These are phyloP conservation scores for Actenoides lindsayi DNA, from an alignment of 2,113 vertebrate genomes.

Conservation along the genomic window DNA sequence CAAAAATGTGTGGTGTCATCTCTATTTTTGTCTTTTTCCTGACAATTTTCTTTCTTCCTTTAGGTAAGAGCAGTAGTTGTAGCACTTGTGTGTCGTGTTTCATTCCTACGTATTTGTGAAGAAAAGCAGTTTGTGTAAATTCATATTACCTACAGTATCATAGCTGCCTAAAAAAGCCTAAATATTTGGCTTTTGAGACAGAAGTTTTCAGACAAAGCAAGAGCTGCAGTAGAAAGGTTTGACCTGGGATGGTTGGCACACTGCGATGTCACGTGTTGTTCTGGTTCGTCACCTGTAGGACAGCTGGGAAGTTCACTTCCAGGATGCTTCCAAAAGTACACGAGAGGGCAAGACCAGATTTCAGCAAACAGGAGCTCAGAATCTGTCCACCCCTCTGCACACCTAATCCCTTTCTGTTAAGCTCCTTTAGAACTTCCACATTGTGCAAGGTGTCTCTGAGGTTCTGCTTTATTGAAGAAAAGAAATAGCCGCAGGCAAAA, in stretches of 20 bases:
- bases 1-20: not conserved
- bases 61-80: not conserved
- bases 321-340: not conserved
- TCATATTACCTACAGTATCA: not conserved
- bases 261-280: not conserved
- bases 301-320: not conserved
- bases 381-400: not conserved
- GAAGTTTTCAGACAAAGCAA: not conserved
- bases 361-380: not conserved
- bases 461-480: not conserved
- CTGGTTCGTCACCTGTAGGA: not conserved
- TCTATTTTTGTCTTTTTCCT: not conserved
- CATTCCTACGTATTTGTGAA: too few species aligned
- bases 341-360: not conserved
- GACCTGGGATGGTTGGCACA: not conserved
- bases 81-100: fast-evolving
- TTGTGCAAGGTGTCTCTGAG: not conserved
- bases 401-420: not conserved
- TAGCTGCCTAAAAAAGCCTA: not conserved
- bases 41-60: not conserved
- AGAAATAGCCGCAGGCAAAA: not conserved
- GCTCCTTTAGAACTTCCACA: not conserved
- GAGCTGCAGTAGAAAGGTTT: not conserved
- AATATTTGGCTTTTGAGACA: not conserved
- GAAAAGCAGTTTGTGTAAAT: not conserved